Percentiles rank a stretch among this genome's conserved stretches.
Conservation (phyloP, 2,797 vertebrate species). For the Sebastes diaconus region DNA sequence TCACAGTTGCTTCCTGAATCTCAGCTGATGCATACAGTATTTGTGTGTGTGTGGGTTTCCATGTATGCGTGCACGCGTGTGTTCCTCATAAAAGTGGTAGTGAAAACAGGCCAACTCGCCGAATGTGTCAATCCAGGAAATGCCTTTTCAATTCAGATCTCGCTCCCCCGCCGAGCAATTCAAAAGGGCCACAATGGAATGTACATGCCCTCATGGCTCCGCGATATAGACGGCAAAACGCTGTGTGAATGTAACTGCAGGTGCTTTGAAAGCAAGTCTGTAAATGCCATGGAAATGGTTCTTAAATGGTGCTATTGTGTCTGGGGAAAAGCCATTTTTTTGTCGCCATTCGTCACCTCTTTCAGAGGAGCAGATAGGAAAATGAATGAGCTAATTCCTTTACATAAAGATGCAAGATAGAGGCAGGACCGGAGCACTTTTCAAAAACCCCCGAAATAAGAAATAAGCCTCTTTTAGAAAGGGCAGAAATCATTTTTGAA, state of each 20-base stretch:
- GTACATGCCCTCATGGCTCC: constrained; percentile 4
- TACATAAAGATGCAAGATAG: not conserved
- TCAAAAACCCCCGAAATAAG: not conserved
- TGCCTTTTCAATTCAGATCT: constrained; percentile 36
- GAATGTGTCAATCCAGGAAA: constrained; percentile 30
- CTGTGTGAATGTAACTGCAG: constrained; percentile 33
- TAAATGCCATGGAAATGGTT: constrained; percentile 24
- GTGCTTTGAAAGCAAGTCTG: constrained; percentile 37
- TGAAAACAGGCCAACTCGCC: constrained; percentile 5
- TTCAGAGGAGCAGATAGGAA: constrained; percentile 3
- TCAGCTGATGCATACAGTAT: not conserved
- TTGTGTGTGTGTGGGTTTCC: not conserved
- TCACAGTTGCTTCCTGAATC: not conserved
- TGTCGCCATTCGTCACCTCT: constrained; percentile 8
- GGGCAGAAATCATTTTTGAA: not conserved
- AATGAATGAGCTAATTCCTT: constrained; percentile 32
- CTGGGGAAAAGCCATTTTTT: constrained; percentile 23
- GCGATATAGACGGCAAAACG: constrained; percentile 33
- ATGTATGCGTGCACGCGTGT: not conserved
- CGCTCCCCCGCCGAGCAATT: constrained; percentile 44
- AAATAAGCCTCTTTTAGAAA: not conserved
- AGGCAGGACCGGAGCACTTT: not conserved
- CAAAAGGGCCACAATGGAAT: constrained; percentile 43
- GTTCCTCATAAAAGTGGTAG: not conserved
- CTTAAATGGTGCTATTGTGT: constrained; percentile 36